Evolutionary conservation across 2,888 invertebrate species (phyloP), one percentile per base, ranked within the genome.

Genomic region (Ectemnius lituratus): DNA sequence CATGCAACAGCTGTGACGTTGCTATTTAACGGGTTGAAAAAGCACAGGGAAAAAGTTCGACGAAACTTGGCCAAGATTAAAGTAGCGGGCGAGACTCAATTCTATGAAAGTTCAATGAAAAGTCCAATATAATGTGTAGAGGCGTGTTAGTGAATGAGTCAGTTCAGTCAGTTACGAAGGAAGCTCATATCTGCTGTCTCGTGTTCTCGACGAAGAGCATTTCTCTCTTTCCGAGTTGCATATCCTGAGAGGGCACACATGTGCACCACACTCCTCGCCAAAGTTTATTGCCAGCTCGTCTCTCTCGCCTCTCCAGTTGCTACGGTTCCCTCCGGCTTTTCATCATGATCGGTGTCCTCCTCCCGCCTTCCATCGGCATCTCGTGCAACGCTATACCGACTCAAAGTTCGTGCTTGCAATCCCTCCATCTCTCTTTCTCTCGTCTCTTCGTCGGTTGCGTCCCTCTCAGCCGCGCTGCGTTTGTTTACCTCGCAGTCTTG

Each of bases 181-280:
- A 52, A 13, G 16, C n/a, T 16, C 52, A 52, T 52, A 52, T 52
- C 52, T 13, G 16, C 16, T 14, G n/a, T 52, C 8, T 5, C 52
- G 52, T 13, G 52, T 52, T 52, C 52, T 52, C 52, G 14, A 0
- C 52, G 52, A 37, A 37, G 37, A 6, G 37, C 8, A 56, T 63
- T 75, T 61, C 72, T 73, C 75, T 63, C 62, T 72, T 75, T 71
- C 47, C 76, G 58, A 81, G 67, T 72, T 16, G 75, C 76, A 68
- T 80, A 80, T 80, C 74, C 79, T 74, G 76, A 68, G 70, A 77
- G 86, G 37, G 37, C 37, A 37, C 85, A 88, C 88, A 88, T 87
- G 88, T 87, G 88, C 82, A 80, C 85, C 86, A 86, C 88, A 88
- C 88, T 87, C 87, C 84, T 86, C 84, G 85, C 70, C 78, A 82